These are phyloP conservation scores for Calephelis virginiensis DNA, from an alignment of 1,140 invertebrate genomes.

Conservation along the genomic window DNA sequence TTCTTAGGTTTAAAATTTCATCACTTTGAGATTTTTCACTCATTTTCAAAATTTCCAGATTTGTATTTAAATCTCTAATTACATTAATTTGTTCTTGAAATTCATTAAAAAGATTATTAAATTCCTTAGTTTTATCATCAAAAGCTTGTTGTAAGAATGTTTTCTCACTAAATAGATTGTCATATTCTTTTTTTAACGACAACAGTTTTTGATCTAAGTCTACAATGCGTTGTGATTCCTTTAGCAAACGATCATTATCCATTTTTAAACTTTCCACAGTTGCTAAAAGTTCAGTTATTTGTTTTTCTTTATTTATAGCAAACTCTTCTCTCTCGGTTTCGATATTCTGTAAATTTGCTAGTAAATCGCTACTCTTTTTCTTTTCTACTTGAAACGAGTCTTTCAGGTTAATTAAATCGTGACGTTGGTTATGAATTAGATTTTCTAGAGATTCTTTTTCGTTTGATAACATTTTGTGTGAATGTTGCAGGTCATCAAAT, in stretches of 20 bases:
- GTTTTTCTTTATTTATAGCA: conserved; percentile 29
- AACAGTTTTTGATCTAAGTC: conserved; percentile 37
- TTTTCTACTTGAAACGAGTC: conserved; percentile 42
- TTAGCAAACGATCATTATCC: conserved; percentile 41
- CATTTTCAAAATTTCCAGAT: conserved; percentile 38
- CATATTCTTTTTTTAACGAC: conserved; percentile 37
- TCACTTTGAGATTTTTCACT: conserved; percentile 30
- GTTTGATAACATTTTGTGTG: conserved; percentile 40
- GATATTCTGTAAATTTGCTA: conserved; percentile 39
- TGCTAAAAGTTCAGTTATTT: conserved; percentile 31
- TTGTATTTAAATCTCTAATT: conserved; percentile 39
- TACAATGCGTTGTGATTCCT: conserved; percentile 30
- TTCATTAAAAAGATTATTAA: conserved; percentile 41
- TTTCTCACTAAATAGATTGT: conserved; percentile 40
- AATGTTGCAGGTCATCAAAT: conserved; percentile 40
- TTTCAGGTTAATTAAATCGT: conserved; percentile 42
- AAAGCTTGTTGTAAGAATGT: conserved; percentile 38
- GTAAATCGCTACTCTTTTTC: conserved; percentile 48
- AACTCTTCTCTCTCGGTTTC: conserved; percentile 42
- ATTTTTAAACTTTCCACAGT: conserved; percentile 34
- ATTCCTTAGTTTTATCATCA: conserved; percentile 45
- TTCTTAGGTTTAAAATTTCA: conserved; percentile 41
- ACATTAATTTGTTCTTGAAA: conserved; percentile 51
- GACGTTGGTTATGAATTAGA: conserved; percentile 41
- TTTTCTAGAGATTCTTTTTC: conserved; percentile 49